These are phyloP conservation scores for Philotrypesis tridentata DNA, from an alignment of 1,140 invertebrate species.

Conservation along the genomic window DNA sequence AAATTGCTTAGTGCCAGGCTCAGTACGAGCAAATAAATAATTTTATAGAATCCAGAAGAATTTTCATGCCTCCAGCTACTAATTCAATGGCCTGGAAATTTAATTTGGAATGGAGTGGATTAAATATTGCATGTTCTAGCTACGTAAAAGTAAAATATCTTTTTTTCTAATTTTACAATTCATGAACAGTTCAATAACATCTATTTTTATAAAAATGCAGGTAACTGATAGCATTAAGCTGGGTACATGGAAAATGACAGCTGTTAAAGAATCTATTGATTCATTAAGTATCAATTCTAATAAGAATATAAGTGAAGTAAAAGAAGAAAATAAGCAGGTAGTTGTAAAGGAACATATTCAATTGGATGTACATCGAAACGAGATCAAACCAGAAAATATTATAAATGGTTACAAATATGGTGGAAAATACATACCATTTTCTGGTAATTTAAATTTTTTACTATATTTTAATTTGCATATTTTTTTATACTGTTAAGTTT, in stretches of 20 bases:
- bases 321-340: neutral
- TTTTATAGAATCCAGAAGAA: conserved; percentile 49
- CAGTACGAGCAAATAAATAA: conserved; percentile 54
- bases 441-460: conserved; percentile 23
- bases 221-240: conserved; percentile 9
- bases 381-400: conserved; percentile 46
- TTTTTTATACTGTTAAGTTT: no score
- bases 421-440: conserved; percentile 52
- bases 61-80: conserved; percentile 45
- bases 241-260: conserved; percentile 35
- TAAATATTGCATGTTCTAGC: conserved; percentile 49
- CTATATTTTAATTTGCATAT: no score
- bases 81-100: conserved; percentile 47
- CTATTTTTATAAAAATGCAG: conserved; percentile 29
- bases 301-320: neutral
- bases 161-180: neutral
- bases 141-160: conserved; percentile 53
- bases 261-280: neutral
- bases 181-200: neutral
- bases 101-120: conserved; percentile 48
- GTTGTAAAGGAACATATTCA: conserved; percentile 14
- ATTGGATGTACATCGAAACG: conserved; percentile 50
- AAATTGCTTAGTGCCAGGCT: conserved; percentile 31
- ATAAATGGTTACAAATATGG: conserved; percentile 59
- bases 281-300: neutral